These are phyloP conservation scores for Cryptocheilus praepositus DNA, from an alignment of 2,888 invertebrate genomes.

Conservation along the genomic window DNA sequence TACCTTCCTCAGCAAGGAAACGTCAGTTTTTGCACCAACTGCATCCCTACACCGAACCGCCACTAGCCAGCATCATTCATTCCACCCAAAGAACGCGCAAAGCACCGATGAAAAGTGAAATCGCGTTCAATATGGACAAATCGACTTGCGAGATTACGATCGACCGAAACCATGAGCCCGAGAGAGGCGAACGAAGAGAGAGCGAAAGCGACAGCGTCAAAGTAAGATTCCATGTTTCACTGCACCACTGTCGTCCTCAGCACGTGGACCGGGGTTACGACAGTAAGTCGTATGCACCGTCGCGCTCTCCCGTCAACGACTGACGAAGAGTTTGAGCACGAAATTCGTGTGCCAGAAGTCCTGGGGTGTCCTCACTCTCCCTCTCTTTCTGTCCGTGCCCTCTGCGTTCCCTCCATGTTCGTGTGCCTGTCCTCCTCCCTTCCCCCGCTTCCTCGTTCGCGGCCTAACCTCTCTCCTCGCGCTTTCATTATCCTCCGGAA, in stretches of 20 bases:
- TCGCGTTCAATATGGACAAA: too few species aligned
- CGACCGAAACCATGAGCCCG: too few species aligned
- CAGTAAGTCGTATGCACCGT: constrained; percentile 24
- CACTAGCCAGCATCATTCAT: too few species aligned
- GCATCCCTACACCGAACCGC: too few species aligned
- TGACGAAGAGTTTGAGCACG: constrained; percentile 40
- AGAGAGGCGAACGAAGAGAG: too few species aligned
- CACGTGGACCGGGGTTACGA: constrained; percentile 10
- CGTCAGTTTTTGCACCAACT: too few species aligned
- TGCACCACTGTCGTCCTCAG: constrained; percentile 21
- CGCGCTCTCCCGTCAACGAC: constrained; percentile 44
- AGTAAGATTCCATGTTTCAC: constrained; percentile 9
- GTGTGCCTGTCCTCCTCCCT: not conserved
- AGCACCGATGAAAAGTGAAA: too few species aligned
- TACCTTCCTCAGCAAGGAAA: too few species aligned
- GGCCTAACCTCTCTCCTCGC: not conserved
- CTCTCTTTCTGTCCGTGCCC: constrained; percentile 9
- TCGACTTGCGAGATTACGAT: too few species aligned
- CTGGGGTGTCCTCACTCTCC: constrained; percentile 9
- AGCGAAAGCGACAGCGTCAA: too few species aligned
- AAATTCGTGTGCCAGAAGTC: constrained; percentile 48
- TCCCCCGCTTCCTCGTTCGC: not conserved
- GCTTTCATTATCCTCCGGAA: too few species aligned
- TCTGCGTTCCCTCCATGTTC: not conserved
- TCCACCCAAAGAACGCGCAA: too few species aligned